Evolutionary conservation across 2,797 vertebrate genomes (phyloP), one percentile per base, ranked within the genome.

Genomic region (Chloroceryle amazona): DNA sequence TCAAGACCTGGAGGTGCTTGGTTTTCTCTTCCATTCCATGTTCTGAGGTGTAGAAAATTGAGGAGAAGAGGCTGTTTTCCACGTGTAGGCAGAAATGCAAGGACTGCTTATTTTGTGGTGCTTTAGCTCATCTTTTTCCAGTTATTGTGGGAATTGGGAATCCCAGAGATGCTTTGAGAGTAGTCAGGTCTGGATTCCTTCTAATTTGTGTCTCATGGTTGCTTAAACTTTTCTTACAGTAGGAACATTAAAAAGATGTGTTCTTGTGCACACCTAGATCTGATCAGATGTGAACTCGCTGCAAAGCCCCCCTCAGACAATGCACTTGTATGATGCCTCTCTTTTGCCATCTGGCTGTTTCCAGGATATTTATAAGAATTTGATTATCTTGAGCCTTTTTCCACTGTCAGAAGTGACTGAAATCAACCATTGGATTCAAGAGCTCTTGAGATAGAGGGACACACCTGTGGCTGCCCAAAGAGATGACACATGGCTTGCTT

Each of bases 101-200:
- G 20, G 86, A 44, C 23, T 22, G 28, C 91, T 94, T 62, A 90
- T 95, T 93, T 95, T 87, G 91, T 78, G 94, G 94, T 92, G 79
- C 42, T 90, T 74, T 28, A 8, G 68, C 87, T 92, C 41, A 1
- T 85, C 41, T 65, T 74, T 91, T 86, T 70, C 51, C 47, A 54
- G 68, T 23, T 10, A 6, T 46, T 93, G 90, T 20, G 60, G 86
- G 65, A 57, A 26, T 0, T 44, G 72, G 75, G 73, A 42, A 66
- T 49, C 42, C 72, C 29, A 7, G 72, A 80, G 89, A 51, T 78
- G 85, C 85, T 46, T 51, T 83, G 61, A 63, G 75, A 79, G 86
- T 4, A 62, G 73, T 10, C 65, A 49, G 71, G 68, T 42, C 18
- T 13, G 2, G 57, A 17, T 42, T 74, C 80, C 90, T 91, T 96